Percentiles rank a stretch among this genome's conserved stretches.
Evolutionary conservation across 2,113 vertebrate species (phyloP).

Genomic region (Ailuropoda melanoleuca): DNA sequence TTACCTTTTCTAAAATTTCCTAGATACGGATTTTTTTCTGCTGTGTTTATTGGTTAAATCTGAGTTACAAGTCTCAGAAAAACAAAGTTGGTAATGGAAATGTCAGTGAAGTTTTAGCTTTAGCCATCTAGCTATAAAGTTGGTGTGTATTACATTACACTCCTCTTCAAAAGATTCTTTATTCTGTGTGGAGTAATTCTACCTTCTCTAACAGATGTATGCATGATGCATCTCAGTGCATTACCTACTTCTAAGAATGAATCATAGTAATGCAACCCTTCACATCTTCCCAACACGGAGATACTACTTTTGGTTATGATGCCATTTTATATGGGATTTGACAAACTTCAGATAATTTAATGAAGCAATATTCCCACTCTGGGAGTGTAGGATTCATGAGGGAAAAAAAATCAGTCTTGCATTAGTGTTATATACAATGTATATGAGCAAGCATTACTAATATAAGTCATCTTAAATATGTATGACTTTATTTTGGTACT

Average conservation of each 20-base stretch:
- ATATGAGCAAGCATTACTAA: conserved; percentile 47
- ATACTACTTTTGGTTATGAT: conserved; percentile 78
- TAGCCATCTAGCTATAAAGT: conserved; percentile 68
- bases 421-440: conserved; percentile 62
- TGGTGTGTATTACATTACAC: conserved; percentile 2
- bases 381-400: conserved; percentile 48
- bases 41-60: background rate
- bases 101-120: conserved; percentile 62
- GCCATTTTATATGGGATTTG: conserved; percentile 73
- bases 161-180: conserved; percentile 67
- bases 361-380: conserved; percentile 77
- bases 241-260: conserved; percentile 77
- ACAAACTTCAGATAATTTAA: conserved; percentile 83
- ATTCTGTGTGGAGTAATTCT: conserved; percentile 68
- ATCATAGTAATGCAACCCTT: conserved; percentile 81
- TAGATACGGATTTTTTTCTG: background rate
- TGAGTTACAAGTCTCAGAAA: background rate
- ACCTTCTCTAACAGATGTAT: conserved; percentile 69
- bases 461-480: conserved; percentile 73
- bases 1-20: background rate
- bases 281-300: conserved; percentile 69
- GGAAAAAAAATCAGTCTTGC: conserved; percentile 62
- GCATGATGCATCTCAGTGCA: conserved; percentile 69
- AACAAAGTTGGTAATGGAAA: conserved; percentile 73
- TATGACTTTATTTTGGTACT: conserved; percentile 51